phyloP scores from a whole-genome alignment of 2,888 invertebrate species.

The Limnephilus lunatus region DNA sequence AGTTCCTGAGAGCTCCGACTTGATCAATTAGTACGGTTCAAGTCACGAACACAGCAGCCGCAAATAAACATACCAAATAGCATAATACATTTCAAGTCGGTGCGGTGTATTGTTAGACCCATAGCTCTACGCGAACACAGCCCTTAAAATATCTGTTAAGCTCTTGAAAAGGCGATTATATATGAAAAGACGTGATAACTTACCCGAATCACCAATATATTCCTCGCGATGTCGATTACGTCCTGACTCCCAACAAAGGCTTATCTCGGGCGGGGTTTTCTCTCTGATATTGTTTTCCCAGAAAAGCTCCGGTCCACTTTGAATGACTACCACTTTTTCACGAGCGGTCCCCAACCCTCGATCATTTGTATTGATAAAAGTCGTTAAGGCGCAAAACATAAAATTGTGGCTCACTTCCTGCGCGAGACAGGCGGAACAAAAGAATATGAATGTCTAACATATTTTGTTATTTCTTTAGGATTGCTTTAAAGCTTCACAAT shows the following conservation, averaged over 20 bases:
- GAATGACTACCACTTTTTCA: slow-evolving; percentile 51
- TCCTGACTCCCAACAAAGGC: slow-evolving; percentile 3
- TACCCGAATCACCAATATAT: neutral
- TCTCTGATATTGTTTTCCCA: slow-evolving; percentile 12
- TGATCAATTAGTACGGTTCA: neutral
- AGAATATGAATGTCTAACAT: slow-evolving; percentile 12
- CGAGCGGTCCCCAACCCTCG: slow-evolving; percentile 36
- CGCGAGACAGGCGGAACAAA: slow-evolving; percentile 29
- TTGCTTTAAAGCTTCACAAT: too few species aligned
- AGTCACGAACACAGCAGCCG: too few species aligned
- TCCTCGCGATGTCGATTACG: slow-evolving; percentile 32
- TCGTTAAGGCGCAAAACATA: slow-evolving; percentile 55
- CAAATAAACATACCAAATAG: neutral
- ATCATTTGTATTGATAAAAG: slow-evolving; percentile 62
- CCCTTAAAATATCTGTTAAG: neutral
- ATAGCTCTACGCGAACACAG: neutral
- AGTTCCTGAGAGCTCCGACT: neutral
- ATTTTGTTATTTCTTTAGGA: neutral
- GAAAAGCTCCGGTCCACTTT: slow-evolving; percentile 23
- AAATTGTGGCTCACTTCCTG: slow-evolving; percentile 40
- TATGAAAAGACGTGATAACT: neutral
- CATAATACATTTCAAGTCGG: neutral
- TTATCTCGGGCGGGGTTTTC: slow-evolving; percentile 16
- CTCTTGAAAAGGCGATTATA: neutral
- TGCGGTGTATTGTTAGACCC: too few species aligned